phyloP scores from a whole-genome alignment of 2,113 vertebrate species.

The Orycteropus afer region DNA sequence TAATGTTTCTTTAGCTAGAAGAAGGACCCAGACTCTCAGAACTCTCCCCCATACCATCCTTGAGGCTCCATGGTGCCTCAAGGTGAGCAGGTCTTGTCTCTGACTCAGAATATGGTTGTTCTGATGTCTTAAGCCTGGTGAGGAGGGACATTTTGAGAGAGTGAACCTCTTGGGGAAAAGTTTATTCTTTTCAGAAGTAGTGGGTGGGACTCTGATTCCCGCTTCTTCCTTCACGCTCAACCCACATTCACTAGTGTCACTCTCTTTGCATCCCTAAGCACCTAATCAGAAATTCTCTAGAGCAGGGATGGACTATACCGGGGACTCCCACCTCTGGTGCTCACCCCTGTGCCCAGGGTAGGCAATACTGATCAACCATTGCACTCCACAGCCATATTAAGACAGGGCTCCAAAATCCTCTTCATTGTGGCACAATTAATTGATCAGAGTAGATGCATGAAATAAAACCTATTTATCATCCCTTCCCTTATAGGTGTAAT shows the following conservation, averaged over 20 bases:
- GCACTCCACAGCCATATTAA: neutral
- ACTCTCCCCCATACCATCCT: neutral
- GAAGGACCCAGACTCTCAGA: neutral
- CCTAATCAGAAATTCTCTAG: neutral
- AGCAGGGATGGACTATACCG: neutral
- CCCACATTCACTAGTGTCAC: neutral
- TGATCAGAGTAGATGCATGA: neutral
- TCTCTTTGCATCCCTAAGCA: neutral
- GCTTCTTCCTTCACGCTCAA: neutral
- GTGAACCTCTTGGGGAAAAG: neutral
- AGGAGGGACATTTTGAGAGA: neutral
- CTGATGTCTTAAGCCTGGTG: neutral
- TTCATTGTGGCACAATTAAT: neutral
- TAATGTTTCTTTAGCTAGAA: neutral
- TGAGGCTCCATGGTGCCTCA: neutral
- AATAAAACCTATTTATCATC: neutral
- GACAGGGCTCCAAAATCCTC: neutral
- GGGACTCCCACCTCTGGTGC: too few relatives aligned
- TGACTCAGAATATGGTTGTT: neutral
- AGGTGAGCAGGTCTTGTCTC: neutral
- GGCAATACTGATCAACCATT: constrained; percentile 33
- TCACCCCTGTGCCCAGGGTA: neutral
- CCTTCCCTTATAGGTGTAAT: neutral
- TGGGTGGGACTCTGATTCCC: neutral
- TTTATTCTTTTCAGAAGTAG: neutral